Evolutionary conservation across 2,888 invertebrate genomes (phyloP).

Genomic region (Volucella inanis): DNA sequence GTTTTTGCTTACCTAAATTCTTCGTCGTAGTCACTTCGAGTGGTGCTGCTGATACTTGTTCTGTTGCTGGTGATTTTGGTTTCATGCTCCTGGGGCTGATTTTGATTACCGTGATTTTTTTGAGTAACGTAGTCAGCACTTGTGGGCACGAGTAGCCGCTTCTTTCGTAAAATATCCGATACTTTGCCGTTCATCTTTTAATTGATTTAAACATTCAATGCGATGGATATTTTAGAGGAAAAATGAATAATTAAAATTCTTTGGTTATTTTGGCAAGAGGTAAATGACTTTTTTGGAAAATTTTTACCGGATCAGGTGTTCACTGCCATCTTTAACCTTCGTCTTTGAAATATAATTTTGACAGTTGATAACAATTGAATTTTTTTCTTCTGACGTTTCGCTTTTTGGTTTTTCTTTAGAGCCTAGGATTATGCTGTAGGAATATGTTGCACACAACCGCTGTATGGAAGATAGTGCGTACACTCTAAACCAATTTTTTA

Average conservation of each 20-base stretch:
- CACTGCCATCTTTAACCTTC: slow-evolving; percentile 67
- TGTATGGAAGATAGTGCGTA: slow-evolving; percentile 7
- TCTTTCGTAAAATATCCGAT: slow-evolving; percentile 49
- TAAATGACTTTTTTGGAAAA: slow-evolving; percentile 25
- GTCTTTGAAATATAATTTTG: slow-evolving; percentile 56
- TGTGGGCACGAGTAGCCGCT: slow-evolving; percentile 33
- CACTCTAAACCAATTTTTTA: slow-evolving; percentile 5
- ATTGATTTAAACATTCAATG: slow-evolving; percentile 1
- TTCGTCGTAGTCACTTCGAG: slow-evolving; percentile 58
- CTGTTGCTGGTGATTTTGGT: slow-evolving; percentile 33
- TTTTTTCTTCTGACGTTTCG: slow-evolving; percentile 21
- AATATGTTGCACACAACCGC: slow-evolving; percentile 20
- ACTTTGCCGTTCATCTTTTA: slow-evolving; percentile 56
- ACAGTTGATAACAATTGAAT: slow-evolving; percentile 67
- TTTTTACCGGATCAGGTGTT: slow-evolving; percentile 73
- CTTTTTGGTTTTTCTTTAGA: not conserved
- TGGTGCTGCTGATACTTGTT: slow-evolving; percentile 28
- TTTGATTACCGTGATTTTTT: slow-evolving; percentile 43
- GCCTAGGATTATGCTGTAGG: slow-evolving; percentile 45
- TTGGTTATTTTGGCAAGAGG: slow-evolving; percentile 2
- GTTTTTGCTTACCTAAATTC: slow-evolving; percentile 57
- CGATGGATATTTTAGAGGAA: not conserved
- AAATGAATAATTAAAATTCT: not conserved
- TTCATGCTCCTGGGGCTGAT: slow-evolving; percentile 31
- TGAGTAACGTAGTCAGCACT: slow-evolving; percentile 63